phyloP scores from a whole-genome alignment of 2,797 vertebrate genomes.

The Saxicola maurus region DNA sequence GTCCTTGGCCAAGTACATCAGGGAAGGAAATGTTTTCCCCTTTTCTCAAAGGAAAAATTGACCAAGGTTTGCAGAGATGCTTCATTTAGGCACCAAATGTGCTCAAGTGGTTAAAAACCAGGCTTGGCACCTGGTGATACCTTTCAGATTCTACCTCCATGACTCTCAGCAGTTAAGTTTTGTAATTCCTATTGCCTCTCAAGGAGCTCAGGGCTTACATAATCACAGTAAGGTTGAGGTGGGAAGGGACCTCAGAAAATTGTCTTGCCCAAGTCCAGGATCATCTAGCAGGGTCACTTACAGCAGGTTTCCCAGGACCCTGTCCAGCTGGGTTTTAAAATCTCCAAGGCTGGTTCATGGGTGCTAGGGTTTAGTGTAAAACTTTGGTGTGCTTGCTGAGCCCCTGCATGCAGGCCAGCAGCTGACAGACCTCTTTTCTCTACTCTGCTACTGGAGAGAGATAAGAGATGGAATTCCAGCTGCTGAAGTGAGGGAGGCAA shows the following conservation, averaged over 20 bases:
- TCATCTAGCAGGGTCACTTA: not conserved
- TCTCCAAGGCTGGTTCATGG: not conserved
- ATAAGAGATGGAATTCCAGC: not conserved
- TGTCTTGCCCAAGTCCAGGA: rapidly evolving
- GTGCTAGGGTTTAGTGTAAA: not conserved
- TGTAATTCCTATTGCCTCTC: not conserved
- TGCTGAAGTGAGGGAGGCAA: not conserved
- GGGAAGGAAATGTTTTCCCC: not conserved
- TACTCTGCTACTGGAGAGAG: not conserved
- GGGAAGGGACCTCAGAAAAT: not conserved
- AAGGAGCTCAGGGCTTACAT: not conserved
- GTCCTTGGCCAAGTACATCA: not conserved
- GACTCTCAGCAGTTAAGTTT: not conserved
- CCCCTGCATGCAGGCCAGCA: not conserved
- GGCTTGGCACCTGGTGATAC: not conserved
- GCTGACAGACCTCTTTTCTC: not conserved
- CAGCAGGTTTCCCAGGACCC: not conserved
- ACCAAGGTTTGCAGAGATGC: not conserved
- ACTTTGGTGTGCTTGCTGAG: not conserved
- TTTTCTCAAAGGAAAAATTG: not conserved
- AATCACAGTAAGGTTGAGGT: not conserved
- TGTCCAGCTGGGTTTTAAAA: rapidly evolving
- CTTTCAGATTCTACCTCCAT: not conserved
- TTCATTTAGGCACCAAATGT: not conserved
- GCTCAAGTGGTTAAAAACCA: not conserved